These are phyloP conservation scores for Phrynosoma platyrhinos DNA, from an alignment of 2,113 vertebrate species.

Conservation along the genomic window DNA sequence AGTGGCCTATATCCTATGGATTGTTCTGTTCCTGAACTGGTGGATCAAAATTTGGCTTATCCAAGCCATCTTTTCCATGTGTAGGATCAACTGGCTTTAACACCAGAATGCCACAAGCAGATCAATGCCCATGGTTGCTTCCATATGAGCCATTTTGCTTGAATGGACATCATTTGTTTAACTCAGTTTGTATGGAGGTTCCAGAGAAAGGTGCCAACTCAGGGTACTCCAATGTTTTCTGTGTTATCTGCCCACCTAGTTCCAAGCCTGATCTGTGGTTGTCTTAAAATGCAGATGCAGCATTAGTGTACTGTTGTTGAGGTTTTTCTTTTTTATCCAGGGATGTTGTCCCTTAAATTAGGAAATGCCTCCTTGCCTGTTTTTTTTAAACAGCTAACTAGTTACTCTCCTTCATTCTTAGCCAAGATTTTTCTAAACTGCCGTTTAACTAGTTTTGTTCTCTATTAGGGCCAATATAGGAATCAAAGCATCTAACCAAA, in stretches of 20 bases:
- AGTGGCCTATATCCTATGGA: not conserved
- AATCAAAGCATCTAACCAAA: too few relatives aligned
- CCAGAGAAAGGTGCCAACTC: not conserved
- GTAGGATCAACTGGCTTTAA: not conserved
- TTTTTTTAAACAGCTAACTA: not conserved
- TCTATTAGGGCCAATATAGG: not conserved
- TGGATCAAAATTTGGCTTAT: not conserved
- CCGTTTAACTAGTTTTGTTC: not conserved
- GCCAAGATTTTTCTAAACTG: not conserved
- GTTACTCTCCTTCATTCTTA: not conserved
- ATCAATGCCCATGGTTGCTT: not conserved
- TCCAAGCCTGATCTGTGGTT: not conserved
- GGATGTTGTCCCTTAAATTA: not conserved
- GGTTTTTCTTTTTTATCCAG: not conserved
- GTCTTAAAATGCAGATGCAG: not conserved
- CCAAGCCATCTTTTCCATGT: not conserved
- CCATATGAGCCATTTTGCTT: not conserved
- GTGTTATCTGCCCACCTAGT: not conserved
- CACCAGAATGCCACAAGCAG: not conserved
- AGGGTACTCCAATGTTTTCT: not conserved
- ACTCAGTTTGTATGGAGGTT: not conserved
- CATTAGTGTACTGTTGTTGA: not conserved
- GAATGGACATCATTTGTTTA: not conserved
- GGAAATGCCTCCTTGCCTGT: not conserved
- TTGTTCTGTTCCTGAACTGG: not conserved